These are phyloP conservation scores for Sabellastarte sp. DNA, from an alignment of 2,888 invertebrate genomes.

Conservation along the genomic window DNA sequence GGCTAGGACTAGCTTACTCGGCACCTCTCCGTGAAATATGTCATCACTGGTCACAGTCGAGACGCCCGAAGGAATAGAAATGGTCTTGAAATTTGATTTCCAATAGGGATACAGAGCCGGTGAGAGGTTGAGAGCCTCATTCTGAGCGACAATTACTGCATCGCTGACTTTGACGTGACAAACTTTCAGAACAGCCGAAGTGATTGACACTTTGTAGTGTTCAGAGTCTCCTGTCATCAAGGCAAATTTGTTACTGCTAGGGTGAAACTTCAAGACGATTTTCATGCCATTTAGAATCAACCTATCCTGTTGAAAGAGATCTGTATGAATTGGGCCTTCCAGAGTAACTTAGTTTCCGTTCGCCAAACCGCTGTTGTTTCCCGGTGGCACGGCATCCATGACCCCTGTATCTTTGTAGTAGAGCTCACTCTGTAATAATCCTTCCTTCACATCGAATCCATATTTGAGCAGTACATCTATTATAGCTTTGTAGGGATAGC, in stretches of 20 bases:
- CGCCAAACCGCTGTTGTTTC: not conserved
- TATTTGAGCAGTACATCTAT: not conserved
- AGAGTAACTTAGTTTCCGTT: not conserved
- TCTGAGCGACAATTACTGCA: not conserved
- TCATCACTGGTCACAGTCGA: constrained; percentile 2
- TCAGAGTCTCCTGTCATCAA: not conserved
- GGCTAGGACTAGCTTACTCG: not conserved
- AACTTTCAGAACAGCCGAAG: constrained; percentile 4
- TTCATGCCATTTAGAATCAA: not conserved
- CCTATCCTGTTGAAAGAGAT: not conserved
- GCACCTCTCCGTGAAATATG: constrained; percentile 7
- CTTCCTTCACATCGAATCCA: not conserved
- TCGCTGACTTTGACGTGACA: not conserved
- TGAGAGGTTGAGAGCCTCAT: not conserved
- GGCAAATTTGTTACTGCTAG: not conserved
- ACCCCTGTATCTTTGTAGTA: not conserved
- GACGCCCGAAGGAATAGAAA: constrained; percentile 1
- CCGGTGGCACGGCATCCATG: not conserved
- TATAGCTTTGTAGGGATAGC: not conserved
- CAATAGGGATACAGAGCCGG: constrained; percentile 2
- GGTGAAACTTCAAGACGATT: not conserved
- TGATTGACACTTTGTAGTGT: constrained; percentile 5
- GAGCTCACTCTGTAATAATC: not conserved
- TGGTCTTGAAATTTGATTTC: constrained; percentile 5
- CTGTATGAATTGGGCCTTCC: not conserved